Percentiles rank a stretch among this genome's conserved stretches.
Evolutionary conservation across 1,140 invertebrate species (phyloP).

Genomic region (Brachionus koreanus): DNA sequence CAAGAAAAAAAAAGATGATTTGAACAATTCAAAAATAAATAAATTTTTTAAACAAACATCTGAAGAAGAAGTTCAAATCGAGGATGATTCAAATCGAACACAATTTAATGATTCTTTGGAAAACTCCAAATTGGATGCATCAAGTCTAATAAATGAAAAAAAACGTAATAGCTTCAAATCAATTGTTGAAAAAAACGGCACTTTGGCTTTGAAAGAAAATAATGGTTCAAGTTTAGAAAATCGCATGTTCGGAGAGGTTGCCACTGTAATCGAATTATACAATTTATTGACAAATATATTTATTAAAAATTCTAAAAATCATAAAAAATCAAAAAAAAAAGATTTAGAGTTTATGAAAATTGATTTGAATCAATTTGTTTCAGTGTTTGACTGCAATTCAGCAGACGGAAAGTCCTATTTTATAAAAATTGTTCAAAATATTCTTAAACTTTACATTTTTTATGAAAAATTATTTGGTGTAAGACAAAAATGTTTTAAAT

Average conservation of each 20-base stretch:
- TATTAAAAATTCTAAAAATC: not conserved
- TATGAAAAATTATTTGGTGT: constrained; percentile 7
- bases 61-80: not conserved
- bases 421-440: not conserved
- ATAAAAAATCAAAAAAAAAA: not conserved
- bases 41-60: not conserved
- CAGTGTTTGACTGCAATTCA: not conserved
- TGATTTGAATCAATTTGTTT: not conserved
- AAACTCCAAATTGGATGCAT: not conserved
- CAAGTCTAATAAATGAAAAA: not conserved
- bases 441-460: not conserved
- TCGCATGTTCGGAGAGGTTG: constrained; percentile 1
- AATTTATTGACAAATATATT: not conserved
- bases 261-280: constrained; percentile 12
- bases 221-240: not conserved
- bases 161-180: not conserved
- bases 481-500: not conserved
- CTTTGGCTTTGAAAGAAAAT: not conserved
- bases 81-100: not conserved
- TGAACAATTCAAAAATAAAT: not conserved
- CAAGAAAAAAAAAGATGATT: not conserved
- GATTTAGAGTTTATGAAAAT: not conserved
- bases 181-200: not conserved
- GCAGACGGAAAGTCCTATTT: not conserved
- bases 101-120: not conserved